Evolutionary conservation across 2,797 vertebrate genomes (phyloP).

Genomic region (Sciaenops ocellatus): DNA sequence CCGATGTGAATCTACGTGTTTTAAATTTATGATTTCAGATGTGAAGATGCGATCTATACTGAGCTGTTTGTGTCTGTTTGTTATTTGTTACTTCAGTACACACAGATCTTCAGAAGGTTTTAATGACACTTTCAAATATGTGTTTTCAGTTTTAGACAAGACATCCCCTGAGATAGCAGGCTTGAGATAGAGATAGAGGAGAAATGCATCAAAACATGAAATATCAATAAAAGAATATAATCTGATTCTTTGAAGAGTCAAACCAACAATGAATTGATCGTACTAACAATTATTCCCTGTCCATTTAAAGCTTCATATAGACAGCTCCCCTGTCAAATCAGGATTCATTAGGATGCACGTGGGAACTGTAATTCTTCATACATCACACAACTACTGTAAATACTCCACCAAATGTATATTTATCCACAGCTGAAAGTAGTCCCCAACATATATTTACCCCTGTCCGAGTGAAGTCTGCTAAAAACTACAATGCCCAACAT

Average conservation of each 20-base stretch:
- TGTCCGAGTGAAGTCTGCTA: background rate
- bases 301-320: background rate
- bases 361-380: background rate
- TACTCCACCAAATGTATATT: background rate
- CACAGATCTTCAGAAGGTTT: background rate
- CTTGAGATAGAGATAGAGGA: conserved; percentile 16
- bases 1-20: conserved; percentile 27
- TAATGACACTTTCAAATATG: conserved; percentile 14
- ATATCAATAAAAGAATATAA: background rate
- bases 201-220: conserved; percentile 1
- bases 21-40: conserved; percentile 25
- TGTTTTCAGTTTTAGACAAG: conserved; percentile 22
- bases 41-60: conserved; percentile 1
- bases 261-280: background rate
- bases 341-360: background rate
- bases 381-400: background rate
- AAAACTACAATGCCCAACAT: background rate
- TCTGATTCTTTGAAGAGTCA: background rate
- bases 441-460: background rate
- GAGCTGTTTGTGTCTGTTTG: conserved; percentile 23
- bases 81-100: background rate
- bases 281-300: background rate
- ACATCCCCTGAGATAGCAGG: background rate
- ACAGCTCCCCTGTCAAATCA: background rate
- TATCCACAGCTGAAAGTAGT: background rate